Base-by-base conservation (phyloP, 2,888 invertebrate genomes). In the Drosophila cognata region DNA sequence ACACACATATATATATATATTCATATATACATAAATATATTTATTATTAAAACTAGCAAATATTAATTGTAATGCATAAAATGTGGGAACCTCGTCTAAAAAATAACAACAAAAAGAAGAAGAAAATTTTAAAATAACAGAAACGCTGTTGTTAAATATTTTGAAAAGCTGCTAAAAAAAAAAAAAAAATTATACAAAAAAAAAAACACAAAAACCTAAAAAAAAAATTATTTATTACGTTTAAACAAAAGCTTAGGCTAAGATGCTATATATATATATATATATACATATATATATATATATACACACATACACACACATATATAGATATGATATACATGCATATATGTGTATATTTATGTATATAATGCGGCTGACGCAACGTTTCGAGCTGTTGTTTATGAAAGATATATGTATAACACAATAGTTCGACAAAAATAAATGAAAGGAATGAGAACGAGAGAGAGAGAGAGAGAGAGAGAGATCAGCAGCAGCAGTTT, bases 41-140 rank as follows among this genome's bases (percentile, higher is more conserved):
- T 84, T 88, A 87, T 86, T 88, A 85, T 80, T 81, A 88, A 84
- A 65, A 86, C 84, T 88, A 87, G 85, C 81, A 87, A 87, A 89
- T 89, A 87, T 87, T 85, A 89, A 84, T 78, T 87, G 71, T 83
- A 84, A 88, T 72, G 65, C 77, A 73, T 70, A 75, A 53, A 80
- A 70, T 78, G 74, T 71, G 74, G 71, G 71, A 82, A 82, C 84
- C 77, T 79, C 82, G 79, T 84, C 71, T 61, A 71, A 72, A 80
- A 66, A 52, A 35, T 38, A 71, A 64, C 28, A 69, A 67, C 50
- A 48, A 50, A 21, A 59, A 35, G 69, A 62, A 51, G 50, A 21
- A 62, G 50, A 71, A 57, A 66, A 63, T 68, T 63, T 71, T 71
- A 50, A 81, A 69, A 66, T 69, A 75, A 71, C 80, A 72, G 70